phyloP scores from a whole-genome alignment of 2,888 invertebrate genomes.

The Pinctada fucata region DNA sequence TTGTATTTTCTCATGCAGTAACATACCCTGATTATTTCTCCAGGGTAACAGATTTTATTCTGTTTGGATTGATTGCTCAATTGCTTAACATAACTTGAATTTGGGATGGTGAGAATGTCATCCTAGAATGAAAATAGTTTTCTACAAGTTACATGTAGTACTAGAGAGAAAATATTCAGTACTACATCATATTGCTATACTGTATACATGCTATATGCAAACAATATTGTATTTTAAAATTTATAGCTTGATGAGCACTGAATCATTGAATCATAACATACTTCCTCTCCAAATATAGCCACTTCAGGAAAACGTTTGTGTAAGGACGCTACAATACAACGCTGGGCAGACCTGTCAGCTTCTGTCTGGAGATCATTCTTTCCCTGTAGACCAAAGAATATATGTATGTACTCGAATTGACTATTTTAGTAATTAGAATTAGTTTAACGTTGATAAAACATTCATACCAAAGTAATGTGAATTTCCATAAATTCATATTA shows the following conservation, averaged over 20 bases:
- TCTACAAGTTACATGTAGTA: no score
- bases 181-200: no score
- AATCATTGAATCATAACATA: slow-evolving; percentile 45
- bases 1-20: neutral
- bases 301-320: slow-evolving; percentile 86
- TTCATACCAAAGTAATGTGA: no score
- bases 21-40: neutral
- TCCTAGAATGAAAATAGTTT: neutral
- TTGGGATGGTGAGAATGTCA: neutral
- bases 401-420: no score
- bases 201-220: no score
- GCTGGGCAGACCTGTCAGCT: slow-evolving; percentile 96
- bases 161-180: no score
- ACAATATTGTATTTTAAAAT: no score
- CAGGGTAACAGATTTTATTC: neutral
- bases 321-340: slow-evolving; percentile 93
- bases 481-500: no score
- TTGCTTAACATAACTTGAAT: neutral
- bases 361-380: slow-evolving; percentile 97
- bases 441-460: no score
- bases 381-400: slow-evolving; percentile 79
- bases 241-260: no score
- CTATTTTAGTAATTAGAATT: no score
- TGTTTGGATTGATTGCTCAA: neutral
- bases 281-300: slow-evolving; percentile 85